Percentiles rank a stretch among this genome's conserved stretches.
Conservation (phyloP, 2,888 invertebrate species). For the Agrilus cyanescens region DNA sequence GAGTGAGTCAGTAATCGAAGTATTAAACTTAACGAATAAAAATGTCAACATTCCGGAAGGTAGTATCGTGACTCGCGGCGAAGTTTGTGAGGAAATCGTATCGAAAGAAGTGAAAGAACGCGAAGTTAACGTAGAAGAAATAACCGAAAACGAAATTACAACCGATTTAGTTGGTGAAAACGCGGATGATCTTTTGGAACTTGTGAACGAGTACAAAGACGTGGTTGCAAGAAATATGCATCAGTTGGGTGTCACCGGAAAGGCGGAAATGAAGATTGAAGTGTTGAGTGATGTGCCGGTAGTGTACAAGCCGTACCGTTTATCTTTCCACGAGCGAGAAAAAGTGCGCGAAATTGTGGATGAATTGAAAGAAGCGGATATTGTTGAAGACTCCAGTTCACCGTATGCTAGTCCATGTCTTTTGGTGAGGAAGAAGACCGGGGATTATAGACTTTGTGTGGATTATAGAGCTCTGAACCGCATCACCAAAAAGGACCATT, state of each 20-base stretch:
- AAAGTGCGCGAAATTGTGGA: constrained; percentile 14
- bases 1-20: constrained; percentile 8
- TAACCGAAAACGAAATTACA: neutral
- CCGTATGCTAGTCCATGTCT: constrained; percentile 8
- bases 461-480: too few relatives aligned
- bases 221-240: constrained; percentile 11
- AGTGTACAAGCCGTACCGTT: constrained; percentile 18
- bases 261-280: constrained; percentile 17
- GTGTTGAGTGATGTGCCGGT: constrained; percentile 14
- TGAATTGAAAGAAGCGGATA: constrained; percentile 11
- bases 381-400: constrained; percentile 14
- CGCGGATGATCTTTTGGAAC: neutral
- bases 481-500: too few relatives aligned
- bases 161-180: constrained; percentile 1
- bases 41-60: constrained; percentile 1
- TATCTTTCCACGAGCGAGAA: constrained; percentile 15
- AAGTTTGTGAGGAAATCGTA: neutral
- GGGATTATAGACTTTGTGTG: too few relatives aligned
- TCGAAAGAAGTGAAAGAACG: neutral
- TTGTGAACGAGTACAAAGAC: constrained; percentile 1
- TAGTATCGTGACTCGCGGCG: neutral
- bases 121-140: neutral
- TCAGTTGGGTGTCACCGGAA: constrained; percentile 11
- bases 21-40: constrained; percentile 1
- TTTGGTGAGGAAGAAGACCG: too few relatives aligned